Percentiles rank a stretch among this genome's conserved stretches.
Conservation (phyloP, 2,113 vertebrate species). For the Tringa solitaria region DNA sequence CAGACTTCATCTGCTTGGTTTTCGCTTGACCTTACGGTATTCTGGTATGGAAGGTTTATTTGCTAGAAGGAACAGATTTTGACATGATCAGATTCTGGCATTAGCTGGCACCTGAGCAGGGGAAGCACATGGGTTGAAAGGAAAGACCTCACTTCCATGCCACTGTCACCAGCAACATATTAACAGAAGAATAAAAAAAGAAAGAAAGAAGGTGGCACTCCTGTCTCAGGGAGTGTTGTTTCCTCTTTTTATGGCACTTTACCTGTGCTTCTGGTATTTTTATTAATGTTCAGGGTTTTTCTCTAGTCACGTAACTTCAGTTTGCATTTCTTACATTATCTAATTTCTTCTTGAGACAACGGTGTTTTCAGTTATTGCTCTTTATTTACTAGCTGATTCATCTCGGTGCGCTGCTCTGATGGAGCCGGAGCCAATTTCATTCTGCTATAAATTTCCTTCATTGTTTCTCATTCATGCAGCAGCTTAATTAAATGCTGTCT, state of each 20-base stretch:
- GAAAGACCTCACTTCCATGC: background rate
- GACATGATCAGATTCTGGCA: background rate
- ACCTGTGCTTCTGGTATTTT: background rate
- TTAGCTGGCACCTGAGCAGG: background rate
- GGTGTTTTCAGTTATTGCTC: background rate
- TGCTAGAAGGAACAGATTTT: background rate
- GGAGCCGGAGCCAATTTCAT: background rate
- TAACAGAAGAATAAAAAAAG: background rate
- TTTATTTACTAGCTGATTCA: slow-evolving; percentile 52
- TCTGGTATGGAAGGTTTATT: background rate
- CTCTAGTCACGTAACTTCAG: background rate
- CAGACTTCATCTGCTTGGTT: background rate
- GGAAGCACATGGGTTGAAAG: background rate
- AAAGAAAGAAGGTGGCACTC: background rate
- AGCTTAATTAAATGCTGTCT: slow-evolving; percentile 40
- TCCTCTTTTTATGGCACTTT: background rate
- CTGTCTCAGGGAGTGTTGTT: background rate
- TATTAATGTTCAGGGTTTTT: background rate
- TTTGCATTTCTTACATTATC: background rate
- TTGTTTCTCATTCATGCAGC: slow-evolving; percentile 14
- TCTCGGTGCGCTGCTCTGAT: background rate
- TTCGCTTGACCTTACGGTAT: background rate
- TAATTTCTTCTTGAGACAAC: background rate
- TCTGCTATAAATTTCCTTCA: slow-evolving; percentile 13
- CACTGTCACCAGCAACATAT: background rate